phyloP scores from a whole-genome alignment of 2,113 vertebrate genomes.

The Sakesphorus luctuosus region DNA sequence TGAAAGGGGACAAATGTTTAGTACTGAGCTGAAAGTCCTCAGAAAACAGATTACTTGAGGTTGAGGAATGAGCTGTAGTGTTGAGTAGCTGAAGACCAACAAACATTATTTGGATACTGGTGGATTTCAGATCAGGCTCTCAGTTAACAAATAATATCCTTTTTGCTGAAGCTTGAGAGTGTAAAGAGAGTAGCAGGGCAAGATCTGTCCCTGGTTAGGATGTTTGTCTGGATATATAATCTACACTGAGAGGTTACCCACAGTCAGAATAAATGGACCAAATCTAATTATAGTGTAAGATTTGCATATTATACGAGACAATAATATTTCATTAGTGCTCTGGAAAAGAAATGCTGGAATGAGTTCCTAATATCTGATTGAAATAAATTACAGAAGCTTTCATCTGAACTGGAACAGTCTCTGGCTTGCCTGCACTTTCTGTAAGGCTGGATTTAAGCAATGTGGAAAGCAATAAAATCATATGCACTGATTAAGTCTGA shows the following conservation, averaged over 20 bases:
- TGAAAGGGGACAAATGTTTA: not conserved
- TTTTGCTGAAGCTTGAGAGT: not conserved
- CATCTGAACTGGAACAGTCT: not conserved
- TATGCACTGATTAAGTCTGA: not conserved
- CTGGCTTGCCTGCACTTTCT: not conserved
- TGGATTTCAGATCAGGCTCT: not conserved
- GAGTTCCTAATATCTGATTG: constrained; percentile 5
- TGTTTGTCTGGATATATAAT: not conserved
- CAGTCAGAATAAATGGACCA: not conserved
- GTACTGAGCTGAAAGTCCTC: not conserved
- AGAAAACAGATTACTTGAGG: not conserved
- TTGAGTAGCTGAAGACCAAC: not conserved
- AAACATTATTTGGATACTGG: not conserved
- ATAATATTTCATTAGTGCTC: not conserved
- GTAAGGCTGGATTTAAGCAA: not conserved
- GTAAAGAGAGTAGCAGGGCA: not conserved
- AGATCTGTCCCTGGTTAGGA: not conserved
- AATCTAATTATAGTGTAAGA: constrained; percentile 7
- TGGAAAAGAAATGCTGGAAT: constrained; percentile 10
- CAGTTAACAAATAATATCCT: not conserved
- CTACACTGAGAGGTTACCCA: not conserved
- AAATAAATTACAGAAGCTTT: not conserved
- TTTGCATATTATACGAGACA: not conserved
- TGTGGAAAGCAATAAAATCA: not conserved
- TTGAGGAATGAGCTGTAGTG: not conserved